These are phyloP conservation scores for Ophioninae sp. DNA, from an alignment of 2,888 invertebrate genomes.

Conservation along the genomic window DNA sequence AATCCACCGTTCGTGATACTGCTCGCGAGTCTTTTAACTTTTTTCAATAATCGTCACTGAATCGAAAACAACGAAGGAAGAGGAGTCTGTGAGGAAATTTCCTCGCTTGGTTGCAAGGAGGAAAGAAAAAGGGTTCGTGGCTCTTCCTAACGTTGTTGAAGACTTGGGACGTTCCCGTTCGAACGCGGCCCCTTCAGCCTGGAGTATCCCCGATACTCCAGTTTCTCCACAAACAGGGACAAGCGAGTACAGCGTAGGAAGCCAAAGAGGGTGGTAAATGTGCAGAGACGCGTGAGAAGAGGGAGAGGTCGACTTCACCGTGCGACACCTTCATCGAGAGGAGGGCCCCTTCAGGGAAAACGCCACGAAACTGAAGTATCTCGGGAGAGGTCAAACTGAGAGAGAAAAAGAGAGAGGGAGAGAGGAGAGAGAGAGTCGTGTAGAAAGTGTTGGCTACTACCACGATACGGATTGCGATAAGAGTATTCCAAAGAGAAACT, in stretches of 20 bases:
- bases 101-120: conserved; percentile 41
- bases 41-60: conserved; percentile 77
- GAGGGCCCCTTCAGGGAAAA: conserved; percentile 20
- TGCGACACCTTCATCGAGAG: conserved; percentile 31
- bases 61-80: conserved; percentile 25
- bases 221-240: conserved; percentile 23
- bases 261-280: conserved; percentile 26
- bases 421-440: conserved; percentile 7
- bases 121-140: conserved; percentile 22
- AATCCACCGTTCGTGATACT: conserved; percentile 88
- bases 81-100: neutral
- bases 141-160: conserved; percentile 29
- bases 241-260: conserved; percentile 9
- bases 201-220: conserved; percentile 54
- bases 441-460: conserved; percentile 28
- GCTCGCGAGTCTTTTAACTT: conserved; percentile 86
- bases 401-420: conserved; percentile 11
- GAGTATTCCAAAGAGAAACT: conserved; percentile 25
- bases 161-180: neutral
- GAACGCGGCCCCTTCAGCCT: neutral
- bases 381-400: conserved; percentile 34
- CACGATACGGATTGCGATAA: neutral
- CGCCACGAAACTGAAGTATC: conserved; percentile 35
- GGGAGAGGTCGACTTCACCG: conserved; percentile 27
- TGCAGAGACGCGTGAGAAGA: conserved; percentile 43